These are phyloP conservation scores for Troides oblongomaculatus DNA, from an alignment of 2,888 invertebrate genomes.

Conservation along the genomic window DNA sequence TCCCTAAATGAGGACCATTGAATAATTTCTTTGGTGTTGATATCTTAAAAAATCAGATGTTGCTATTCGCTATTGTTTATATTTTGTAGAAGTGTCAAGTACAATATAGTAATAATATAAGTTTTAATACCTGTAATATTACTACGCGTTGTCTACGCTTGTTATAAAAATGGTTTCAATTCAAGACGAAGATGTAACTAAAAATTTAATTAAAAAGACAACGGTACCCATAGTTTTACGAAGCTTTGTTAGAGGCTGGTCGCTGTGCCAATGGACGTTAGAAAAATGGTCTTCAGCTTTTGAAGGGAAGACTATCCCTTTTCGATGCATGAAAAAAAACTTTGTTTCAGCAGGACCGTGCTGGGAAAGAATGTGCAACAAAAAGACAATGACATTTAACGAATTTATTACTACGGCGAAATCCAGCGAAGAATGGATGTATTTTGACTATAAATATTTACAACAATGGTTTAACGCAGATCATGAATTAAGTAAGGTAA, in stretches of 20 bases:
- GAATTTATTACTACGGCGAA: constrained; percentile 78
- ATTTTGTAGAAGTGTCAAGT: no score
- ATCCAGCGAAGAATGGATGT: constrained; percentile 83
- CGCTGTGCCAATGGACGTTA: constrained; percentile 79
- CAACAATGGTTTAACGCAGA: constrained; percentile 82
- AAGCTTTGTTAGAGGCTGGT: constrained; percentile 78
- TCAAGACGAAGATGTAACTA: constrained; percentile 51
- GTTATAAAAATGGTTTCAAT: constrained; percentile 44
- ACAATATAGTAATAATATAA: no score
- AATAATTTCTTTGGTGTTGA: no score
- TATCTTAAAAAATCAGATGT: no score
- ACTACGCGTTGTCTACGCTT: background rate
- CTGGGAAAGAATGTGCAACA: constrained; percentile 88
- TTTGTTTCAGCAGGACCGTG: constrained; percentile 81
- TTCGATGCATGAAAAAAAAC: constrained; percentile 72
- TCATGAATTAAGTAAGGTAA: constrained; percentile 80
- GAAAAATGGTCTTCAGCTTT: constrained; percentile 81
- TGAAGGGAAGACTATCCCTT: constrained; percentile 77
- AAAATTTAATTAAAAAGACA: constrained; percentile 48
- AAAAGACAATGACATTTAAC: constrained; percentile 79
- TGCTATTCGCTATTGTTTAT: no score
- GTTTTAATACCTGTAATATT: background rate
- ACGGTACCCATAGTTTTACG: constrained; percentile 77
- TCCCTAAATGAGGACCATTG: no score
- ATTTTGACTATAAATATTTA: constrained; percentile 92